Evolutionary conservation across 2,113 vertebrate species (phyloP), one percentile per base, ranked within the genome.

Genomic region (Phrynosoma platyrhinos): DNA sequence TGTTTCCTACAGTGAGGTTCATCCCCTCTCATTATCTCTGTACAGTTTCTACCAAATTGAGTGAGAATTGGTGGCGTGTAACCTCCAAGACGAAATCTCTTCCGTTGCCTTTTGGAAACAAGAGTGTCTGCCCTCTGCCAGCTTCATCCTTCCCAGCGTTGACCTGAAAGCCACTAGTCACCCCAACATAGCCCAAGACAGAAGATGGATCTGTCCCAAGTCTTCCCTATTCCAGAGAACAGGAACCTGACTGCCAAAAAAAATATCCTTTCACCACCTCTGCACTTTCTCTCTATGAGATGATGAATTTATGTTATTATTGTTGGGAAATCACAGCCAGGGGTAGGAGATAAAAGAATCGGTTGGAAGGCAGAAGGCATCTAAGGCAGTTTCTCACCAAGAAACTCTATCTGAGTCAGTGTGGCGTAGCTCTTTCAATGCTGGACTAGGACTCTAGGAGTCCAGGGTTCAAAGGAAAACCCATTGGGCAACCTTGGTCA

Each of bases 291-390:
- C 5, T 74, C 86, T 10, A 42, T 80, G 88, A 91, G 85, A 92
- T 95, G 94, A 96, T 94, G 91, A 93, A 95, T 94, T 79, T 94
- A 85, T 95, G 93, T 96, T 94, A 93, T 94, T 93, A 90, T 91
- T 95, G 94, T 89, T 90, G 84, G 85, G 92, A 92, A 95, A 94
- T 92, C 91, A 87, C 92, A 77, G 91, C 90, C 86, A n/a, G 58
- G 87, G 88, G 93, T 94, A 88, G 94, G 88, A 92, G 91, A 93
- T 95, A 93, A 95, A 89, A 80, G 86, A 81, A 88, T 89, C 16
- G 87, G 88, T 91, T 47, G 87, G 30, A 78, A 16, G 90, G 20
- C 2, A 89, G 88, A 87, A 91, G 85, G 69, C 8, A 36, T 36
- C 36, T 36, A 36, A 36, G 36, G 36, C 36, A 36, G n/a, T n/a